These are phyloP conservation scores for Hermatobates lingyangjiaoensis DNA, from an alignment of 1,140 invertebrate genomes.

Conservation along the genomic window DNA sequence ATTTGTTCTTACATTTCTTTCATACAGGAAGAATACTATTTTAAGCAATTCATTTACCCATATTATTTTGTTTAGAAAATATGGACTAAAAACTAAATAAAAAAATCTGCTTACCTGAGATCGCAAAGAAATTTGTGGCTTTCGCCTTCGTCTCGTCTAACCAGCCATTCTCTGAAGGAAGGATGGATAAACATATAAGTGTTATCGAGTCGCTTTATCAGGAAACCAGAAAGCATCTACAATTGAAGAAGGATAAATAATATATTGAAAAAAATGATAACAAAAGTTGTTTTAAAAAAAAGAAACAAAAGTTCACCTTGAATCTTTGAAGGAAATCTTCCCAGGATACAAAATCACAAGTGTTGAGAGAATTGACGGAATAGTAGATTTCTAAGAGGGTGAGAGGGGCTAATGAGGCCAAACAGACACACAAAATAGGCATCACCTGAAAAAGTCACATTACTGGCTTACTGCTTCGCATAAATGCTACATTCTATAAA, in stretches of 20 bases:
- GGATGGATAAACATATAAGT: slow-evolving; percentile 95
- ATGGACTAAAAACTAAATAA: too few species aligned
- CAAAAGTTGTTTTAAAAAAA: neutral
- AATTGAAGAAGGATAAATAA: slow-evolving; percentile 13
- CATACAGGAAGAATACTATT: too few species aligned
- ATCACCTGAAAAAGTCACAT: slow-evolving; percentile 23
- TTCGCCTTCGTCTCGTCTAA: slow-evolving; percentile 74
- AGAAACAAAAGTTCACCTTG: slow-evolving; percentile 29
- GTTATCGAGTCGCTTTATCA: slow-evolving; percentile 73
- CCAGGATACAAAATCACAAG: slow-evolving; percentile 61
- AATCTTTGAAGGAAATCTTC: slow-evolving; percentile 74
- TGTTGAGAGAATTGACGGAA: slow-evolving; percentile 70
- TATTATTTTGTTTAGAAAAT: too few species aligned
- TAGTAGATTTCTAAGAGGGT: slow-evolving; percentile 83
- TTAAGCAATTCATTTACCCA: too few species aligned
- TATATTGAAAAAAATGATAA: too few species aligned
- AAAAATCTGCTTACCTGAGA: too few species aligned
- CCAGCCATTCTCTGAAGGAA: slow-evolving; percentile 89
- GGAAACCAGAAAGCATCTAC: slow-evolving; percentile 54
- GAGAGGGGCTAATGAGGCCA: slow-evolving; percentile 77
- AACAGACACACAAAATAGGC: slow-evolving; percentile 66
- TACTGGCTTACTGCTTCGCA: too few species aligned
- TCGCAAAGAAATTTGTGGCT: slow-evolving; percentile 78
- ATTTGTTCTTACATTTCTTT: too few species aligned
- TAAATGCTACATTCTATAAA: too few species aligned